Conservation (phyloP, 2,113 vertebrate genomes). For the Gracilinanus agilis region DNA sequence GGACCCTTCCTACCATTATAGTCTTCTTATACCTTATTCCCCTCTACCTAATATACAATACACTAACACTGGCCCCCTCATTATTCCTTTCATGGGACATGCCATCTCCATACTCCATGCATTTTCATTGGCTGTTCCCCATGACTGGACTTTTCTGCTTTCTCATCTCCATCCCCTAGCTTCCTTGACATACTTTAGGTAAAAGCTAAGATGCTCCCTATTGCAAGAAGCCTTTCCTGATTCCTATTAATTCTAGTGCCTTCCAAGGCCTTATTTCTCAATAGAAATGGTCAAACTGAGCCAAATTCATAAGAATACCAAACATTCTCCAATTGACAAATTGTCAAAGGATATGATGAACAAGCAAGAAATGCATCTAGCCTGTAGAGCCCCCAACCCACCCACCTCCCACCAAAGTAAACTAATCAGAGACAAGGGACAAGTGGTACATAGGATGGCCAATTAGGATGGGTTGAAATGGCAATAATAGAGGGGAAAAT, state of each 20-base stretch:
- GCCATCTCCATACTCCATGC: background rate
- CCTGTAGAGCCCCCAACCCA: too few relatives aligned
- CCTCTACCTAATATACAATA: background rate
- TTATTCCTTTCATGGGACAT: background rate
- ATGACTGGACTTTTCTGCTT: background rate
- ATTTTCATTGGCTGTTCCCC: background rate
- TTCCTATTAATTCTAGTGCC: background rate
- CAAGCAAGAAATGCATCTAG: too few relatives aligned
- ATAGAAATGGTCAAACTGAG: too few relatives aligned
- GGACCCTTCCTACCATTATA: background rate
- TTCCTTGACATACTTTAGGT: background rate
- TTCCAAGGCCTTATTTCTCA: too few relatives aligned
- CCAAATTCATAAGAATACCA: too few relatives aligned
- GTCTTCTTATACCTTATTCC: background rate
- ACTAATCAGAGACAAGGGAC: too few relatives aligned
- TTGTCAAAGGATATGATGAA: too few relatives aligned
- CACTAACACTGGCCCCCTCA: background rate
- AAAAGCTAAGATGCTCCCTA: background rate
- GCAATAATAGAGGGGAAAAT: too few relatives aligned
- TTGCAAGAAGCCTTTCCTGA: background rate
- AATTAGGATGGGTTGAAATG: too few relatives aligned
- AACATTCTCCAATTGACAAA: too few relatives aligned
- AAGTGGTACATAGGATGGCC: too few relatives aligned
- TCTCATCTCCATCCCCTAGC: background rate
- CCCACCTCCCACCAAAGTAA: too few relatives aligned